Evolutionary conservation across 2,113 vertebrate species (phyloP).

Genomic region (Elaphurus davidianus): DNA sequence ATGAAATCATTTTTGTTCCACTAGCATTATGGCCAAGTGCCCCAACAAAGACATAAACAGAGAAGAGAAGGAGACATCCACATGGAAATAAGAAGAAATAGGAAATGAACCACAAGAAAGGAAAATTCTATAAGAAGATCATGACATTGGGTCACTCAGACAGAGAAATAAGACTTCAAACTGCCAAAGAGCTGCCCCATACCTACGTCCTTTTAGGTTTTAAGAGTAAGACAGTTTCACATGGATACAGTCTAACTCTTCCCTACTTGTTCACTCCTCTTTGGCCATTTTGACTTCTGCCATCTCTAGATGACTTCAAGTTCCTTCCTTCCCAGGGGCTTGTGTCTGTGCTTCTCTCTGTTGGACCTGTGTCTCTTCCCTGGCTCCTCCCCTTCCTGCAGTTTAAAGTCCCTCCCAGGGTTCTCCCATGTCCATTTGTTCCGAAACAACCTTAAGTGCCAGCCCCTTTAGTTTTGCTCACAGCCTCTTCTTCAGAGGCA

Average conservation of each 20-base stretch:
- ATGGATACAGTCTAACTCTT: background rate
- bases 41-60: background rate
- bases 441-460: background rate
- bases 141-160: background rate
- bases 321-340: background rate
- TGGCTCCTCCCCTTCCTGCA: background rate
- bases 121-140: background rate
- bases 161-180: background rate
- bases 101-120: background rate
- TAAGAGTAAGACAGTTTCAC: background rate
- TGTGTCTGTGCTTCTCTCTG: background rate
- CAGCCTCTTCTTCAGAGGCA: background rate
- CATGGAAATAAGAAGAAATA: background rate
- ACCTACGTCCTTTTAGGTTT: background rate
- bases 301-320: background rate
- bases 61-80: background rate
- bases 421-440: background rate
- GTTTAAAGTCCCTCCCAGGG: background rate
- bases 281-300: background rate
- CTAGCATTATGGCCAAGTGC: background rate
- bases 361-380: background rate
- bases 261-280: background rate
- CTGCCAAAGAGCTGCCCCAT: too few relatives aligned
- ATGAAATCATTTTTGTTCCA: background rate
- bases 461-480: background rate